Evolutionary conservation across 2,797 vertebrate species (phyloP), one percentile per base, ranked within the genome.

Genomic region (Diplodus sargus): DNA sequence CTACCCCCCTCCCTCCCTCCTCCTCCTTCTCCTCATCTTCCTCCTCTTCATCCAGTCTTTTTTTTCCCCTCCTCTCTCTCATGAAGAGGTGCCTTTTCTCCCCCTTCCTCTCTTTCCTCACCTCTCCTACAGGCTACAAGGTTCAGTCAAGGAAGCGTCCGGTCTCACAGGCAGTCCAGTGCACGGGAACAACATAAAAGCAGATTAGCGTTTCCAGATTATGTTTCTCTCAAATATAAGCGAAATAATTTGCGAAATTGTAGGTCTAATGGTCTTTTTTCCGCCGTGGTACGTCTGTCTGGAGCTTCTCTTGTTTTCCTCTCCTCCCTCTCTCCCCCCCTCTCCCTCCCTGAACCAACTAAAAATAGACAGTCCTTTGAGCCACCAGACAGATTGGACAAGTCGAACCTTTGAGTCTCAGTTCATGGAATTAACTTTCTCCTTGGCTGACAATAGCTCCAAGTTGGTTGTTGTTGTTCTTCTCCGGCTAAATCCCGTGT

Each of bases 331-430:
- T 42, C 67, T 53, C 51, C 43, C 83, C 34, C 28, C 34, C 28
- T 23, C 65, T 25, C 57, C 75, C 68, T 76, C 74, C 65, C 57
- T 64, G 64, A 82, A 72, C 51, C 11, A 22, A 66, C 86, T 92
- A 92, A 92, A 92, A 92, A 93, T 93, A 93, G 90, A 86, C 2
- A 0, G 17, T 81, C 76, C 70, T 89, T 87, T 81, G 78, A 92
- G 82, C 84, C 51, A 54, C 61, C 81, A 89, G 73, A 89, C 79
- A 85, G 81, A 87, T 76, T 79, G 83, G 61, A 81, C 76, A 75
- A 89, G 82, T 82, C 78, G 88, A 89, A 82, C 56, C 71, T 73
- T 82, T 73, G 68, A 85, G 84, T 85, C 63, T 61, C 65, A 58
- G 49, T 86, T 82, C 73, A 72, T 61, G 79, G 78, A 89, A 84